Base-by-base conservation (phyloP, 2,888 invertebrate species). In the Lathronympha strigana region DNA sequence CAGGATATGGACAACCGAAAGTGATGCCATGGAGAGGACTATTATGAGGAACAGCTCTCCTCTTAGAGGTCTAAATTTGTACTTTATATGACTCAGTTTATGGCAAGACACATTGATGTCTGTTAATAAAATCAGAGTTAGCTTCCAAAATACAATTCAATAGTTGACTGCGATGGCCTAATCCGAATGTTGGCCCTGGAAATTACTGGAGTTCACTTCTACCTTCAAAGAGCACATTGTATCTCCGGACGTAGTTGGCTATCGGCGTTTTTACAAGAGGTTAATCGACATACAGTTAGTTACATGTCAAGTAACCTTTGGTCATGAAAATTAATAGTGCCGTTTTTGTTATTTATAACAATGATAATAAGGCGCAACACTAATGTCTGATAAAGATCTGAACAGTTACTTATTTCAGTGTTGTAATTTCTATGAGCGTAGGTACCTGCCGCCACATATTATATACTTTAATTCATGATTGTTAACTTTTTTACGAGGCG, bases 81-180 rank as follows among this genome's bases (percentile, higher is more conserved):
- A 66, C 53, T 66, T 61, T 17, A 66, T 63, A 68, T 58, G 57
- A 67, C 63, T 38, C 68, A 68, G 61, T 67, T 45, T 36, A 67
- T 66, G 64, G 47, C 54, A 61, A 57, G 40, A 64, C 55, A 64
- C 57, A 19, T 63, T 67, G 64, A 55, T 66, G 36, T 38, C 38
- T 61, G 33, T 38, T 53, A 51, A 45, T 17, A 49, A 36, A 33
- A 49, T 60, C 40, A 63, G 51, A 63, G 38, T 33, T 53, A 33
- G 36, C 55, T 50, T 36, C 50, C 43, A 49, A 45, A 33, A 40
- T 36, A 38, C 36, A 53, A 8, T 51, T 57, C 57, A 31, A 61
- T 51, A 57, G 55, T 61, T 61, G 36, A 54, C 51, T 53, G 49
- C 33, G 55, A 61, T 57, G 67, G 64, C 67, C 67, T 68, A 68